Evolutionary conservation across 2,797 vertebrate genomes (phyloP).

Genomic region (Merluccius polli): DNA sequence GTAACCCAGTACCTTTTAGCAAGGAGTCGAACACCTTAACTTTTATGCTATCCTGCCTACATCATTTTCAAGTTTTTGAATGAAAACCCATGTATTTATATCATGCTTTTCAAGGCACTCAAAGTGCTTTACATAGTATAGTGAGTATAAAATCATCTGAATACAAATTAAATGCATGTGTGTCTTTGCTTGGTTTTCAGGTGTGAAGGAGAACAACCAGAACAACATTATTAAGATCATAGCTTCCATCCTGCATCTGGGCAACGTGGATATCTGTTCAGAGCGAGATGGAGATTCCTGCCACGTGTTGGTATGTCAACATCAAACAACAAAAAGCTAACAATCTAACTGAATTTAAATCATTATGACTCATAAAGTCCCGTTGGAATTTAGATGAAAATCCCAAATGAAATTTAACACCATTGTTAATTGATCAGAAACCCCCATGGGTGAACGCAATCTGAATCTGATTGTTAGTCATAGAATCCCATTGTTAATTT

Average conservation of each 20-base stretch:
- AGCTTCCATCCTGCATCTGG: conserved; percentile 90
- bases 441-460: too few relatives aligned
- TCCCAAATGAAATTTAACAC: not conserved
- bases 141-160: not conserved
- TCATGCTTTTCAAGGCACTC: not conserved
- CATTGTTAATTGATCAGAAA: not conserved
- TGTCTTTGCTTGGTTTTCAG: conserved; percentile 57
- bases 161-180: not conserved
- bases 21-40: not conserved
- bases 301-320: conserved; percentile 72
- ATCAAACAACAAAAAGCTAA: not conserved
- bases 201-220: conserved; percentile 86
- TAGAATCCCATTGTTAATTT: too few relatives aligned
- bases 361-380: not conserved
- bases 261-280: conserved; percentile 79
- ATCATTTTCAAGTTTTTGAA: not conserved
- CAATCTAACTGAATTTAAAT: too few relatives aligned
- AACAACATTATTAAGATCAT: conserved; percentile 84
- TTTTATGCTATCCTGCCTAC: not conserved
- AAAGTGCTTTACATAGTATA: not conserved
- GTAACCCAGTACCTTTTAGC: not conserved
- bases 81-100: not conserved
- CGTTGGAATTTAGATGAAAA: not conserved
- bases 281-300: conserved; percentile 84
- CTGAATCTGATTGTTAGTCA: too few relatives aligned